Evolutionary conservation across 2,797 vertebrate genomes (phyloP).

Genomic region (Ciconia nigra): DNA sequence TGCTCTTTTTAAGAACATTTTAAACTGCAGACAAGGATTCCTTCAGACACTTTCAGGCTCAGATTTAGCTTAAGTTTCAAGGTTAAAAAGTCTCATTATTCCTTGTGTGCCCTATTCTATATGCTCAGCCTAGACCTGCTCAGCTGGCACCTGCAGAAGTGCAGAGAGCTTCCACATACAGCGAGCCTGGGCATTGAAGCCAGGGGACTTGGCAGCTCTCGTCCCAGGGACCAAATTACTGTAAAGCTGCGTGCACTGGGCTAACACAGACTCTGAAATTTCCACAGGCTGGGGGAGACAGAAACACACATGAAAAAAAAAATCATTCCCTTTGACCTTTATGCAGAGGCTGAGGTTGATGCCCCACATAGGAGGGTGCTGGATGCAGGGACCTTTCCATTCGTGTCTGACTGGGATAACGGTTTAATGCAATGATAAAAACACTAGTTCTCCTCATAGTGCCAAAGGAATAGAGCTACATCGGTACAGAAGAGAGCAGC

Average conservation of each 20-base stretch:
- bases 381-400: not conserved
- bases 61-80: not conserved
- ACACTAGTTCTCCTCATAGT: accelerated
- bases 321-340: accelerated
- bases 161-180: not conserved
- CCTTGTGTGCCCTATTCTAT: not conserved
- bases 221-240: not conserved
- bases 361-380: accelerated
- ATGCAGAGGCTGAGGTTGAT: accelerated
- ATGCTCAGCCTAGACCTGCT: not conserved
- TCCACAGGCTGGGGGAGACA: not conserved
- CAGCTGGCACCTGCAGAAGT: not conserved
- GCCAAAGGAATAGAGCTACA: accelerated
- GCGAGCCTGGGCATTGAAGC: not conserved
- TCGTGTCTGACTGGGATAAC: accelerated
- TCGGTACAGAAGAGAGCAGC: not conserved
- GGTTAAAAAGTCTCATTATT: not conserved
- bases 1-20: not conserved
- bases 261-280: not conserved
- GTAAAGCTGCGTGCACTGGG: accelerated
- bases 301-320: accelerated
- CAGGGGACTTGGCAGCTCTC: not conserved
- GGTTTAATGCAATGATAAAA: accelerated
- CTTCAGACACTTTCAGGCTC: not conserved
- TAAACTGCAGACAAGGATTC: not conserved